Base-by-base conservation (phyloP, 2,797 vertebrate species). In the Hippopotamyrus pictus region DNA sequence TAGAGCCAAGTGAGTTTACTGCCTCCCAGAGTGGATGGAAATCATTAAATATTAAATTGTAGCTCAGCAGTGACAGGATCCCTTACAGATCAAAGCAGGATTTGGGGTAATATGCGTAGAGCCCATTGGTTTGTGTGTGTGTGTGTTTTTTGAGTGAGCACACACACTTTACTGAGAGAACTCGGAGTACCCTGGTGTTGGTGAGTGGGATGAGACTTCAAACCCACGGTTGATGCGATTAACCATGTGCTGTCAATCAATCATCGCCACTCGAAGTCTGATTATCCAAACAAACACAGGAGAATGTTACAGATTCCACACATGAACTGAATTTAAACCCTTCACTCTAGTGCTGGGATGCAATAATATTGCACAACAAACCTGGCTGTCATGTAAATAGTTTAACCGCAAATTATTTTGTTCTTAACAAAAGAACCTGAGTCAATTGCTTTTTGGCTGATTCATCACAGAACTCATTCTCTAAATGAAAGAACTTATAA, bases 211-310 rank as follows among this genome's bases (percentile, higher is more conserved):
- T 82, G 41, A 46, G 41, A 82, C 41, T 82, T 82, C 76, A 82
- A 82, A 46, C 41, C 76, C 76, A 82, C 19, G 17, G 76, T 82
- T 82, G 76, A 19, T 82, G 76, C 1, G 19, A 82, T 22, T 46
- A 82, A 82, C 76, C 76, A 46, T 82, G 76, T 46, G 41, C 41
- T n/a, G 76, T 82, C 76, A 82, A 82, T 46, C 76, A 82, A 46
- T 82, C 76, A 46, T 22, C 9, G 8, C 37, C 76, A 22, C 76
- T 9, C 37, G 3, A n/a, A 82, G 76, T 82, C 76, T 9, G 76
- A 46, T 82, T 11, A 22, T 46, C 41, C 19, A 22, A 76, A 82
- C 41, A 82, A 82, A 46, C 19, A n/a, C 73, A n/a, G 19, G 19
- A 46, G 41, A 82, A 82, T 82, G 76, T 46, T 22, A 22, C 76